These are phyloP conservation scores for Drepanosiphum platanoidis DNA, from an alignment of 2,888 invertebrate species.

Conservation along the genomic window DNA sequence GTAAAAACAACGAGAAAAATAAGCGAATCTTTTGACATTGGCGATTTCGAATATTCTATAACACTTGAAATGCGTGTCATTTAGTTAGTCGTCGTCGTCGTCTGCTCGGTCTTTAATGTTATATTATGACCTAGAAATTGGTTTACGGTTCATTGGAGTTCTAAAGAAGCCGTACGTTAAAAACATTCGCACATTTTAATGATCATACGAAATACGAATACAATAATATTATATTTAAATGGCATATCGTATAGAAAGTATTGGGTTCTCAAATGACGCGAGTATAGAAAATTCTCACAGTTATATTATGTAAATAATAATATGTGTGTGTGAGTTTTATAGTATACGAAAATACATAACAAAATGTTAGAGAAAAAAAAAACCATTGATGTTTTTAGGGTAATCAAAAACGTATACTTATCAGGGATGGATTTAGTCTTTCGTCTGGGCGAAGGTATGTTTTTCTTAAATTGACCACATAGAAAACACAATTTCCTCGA, in stretches of 20 bases:
- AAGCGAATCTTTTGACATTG: not conserved
- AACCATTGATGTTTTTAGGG: too few relatives aligned
- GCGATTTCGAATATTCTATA: not conserved
- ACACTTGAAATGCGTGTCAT: not conserved
- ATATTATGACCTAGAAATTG: constrained; percentile 5
- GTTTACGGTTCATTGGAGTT: constrained; percentile 14
- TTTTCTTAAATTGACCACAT: too few relatives aligned
- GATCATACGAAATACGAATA: not conserved
- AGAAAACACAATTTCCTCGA: too few relatives aligned
- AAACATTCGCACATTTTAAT: not conserved
- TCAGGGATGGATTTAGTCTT: too few relatives aligned
- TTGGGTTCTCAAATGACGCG: not conserved
- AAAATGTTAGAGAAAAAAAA: too few relatives aligned
- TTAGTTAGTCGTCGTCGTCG: not conserved
- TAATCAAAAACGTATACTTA: too few relatives aligned
- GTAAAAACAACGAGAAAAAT: not conserved
- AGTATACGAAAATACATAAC: too few relatives aligned
- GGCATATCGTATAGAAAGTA: not conserved
- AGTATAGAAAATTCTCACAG: not conserved
- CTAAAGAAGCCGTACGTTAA: constrained; percentile 2
- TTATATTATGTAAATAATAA: not conserved
- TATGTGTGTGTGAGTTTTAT: too few relatives aligned
- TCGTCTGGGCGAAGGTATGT: too few relatives aligned
- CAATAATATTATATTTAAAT: too few relatives aligned
- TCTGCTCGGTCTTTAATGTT: not conserved